These are phyloP conservation scores for Phoebastria nigripes DNA, from an alignment of 2,797 vertebrate species.

Conservation along the genomic window DNA sequence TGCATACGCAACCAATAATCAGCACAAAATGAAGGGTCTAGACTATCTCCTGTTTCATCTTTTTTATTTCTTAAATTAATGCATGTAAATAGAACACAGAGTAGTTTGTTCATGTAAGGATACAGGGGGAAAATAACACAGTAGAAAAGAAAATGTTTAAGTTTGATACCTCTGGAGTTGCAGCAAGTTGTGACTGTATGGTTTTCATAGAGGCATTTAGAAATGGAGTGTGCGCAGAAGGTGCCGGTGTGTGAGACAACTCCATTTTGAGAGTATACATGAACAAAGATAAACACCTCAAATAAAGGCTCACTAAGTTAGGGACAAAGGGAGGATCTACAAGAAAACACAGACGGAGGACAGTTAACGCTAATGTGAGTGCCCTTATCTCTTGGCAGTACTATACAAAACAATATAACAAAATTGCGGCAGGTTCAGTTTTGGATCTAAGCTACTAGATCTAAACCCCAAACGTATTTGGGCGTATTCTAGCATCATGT, in stretches of 20 bases:
- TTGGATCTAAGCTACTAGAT: neutral
- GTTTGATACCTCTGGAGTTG: neutral
- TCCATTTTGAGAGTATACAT: neutral
- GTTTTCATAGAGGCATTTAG: neutral
- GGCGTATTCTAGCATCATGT: neutral
- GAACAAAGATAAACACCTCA: neutral
- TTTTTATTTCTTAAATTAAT: neutral
- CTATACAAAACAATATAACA: neutral
- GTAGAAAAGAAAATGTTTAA: neutral
- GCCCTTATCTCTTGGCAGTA: neutral
- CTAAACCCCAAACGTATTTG: neutral
- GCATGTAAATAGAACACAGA: neutral
- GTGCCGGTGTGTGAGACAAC: neutral
- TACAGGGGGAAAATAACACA: neutral
- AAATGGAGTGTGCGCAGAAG: neutral
- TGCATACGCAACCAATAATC: neutral
- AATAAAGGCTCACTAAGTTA: neutral
- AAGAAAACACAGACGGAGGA: neutral
- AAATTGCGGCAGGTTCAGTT: neutral
- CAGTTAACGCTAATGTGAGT: neutral
- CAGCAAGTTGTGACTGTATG: neutral
- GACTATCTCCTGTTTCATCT: neutral
- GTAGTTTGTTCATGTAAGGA: neutral
- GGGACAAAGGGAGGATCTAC: neutral
- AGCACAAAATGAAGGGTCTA: neutral